These are phyloP conservation scores for Drosophila mojavensis DNA, from an alignment of 1,140 invertebrate species.

Conservation along the genomic window DNA sequence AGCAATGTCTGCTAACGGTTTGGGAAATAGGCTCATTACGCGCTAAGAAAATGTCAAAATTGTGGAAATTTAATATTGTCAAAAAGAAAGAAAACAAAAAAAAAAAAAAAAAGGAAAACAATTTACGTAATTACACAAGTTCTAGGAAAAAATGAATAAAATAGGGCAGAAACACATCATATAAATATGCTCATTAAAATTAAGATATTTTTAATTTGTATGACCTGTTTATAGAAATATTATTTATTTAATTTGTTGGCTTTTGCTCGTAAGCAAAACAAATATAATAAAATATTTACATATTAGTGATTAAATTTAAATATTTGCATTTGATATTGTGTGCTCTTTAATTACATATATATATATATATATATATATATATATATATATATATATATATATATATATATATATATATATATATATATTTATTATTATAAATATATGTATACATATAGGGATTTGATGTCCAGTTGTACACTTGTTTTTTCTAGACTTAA, in stretches of 20 bases:
- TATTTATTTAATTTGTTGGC: constrained; percentile 48
- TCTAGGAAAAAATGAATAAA: constrained; percentile 4
- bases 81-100: too few relatives aligned
- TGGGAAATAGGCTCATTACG: constrained; percentile 39
- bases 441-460: constrained; percentile 31
- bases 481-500: constrained; percentile 53
- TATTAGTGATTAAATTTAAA: constrained; percentile 41
- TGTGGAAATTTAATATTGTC: constrained; percentile 24
- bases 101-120: background rate
- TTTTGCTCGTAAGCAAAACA: constrained; percentile 3
- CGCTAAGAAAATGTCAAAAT: constrained; percentile 33
- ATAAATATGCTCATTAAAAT: constrained; percentile 60
- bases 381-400: constrained; percentile 33
- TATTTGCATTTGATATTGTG: constrained; percentile 67
- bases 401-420: constrained; percentile 11
- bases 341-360: constrained; percentile 24
- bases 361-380: constrained; percentile 24
- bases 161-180: constrained; percentile 23
- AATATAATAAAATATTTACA: background rate
- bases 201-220: constrained; percentile 9
- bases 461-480: constrained; percentile 50
- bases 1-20: background rate
- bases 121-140: constrained; percentile 36
- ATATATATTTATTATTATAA: background rate
- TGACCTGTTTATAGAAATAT: constrained; percentile 16